Base-by-base conservation (phyloP, 2,113 vertebrate genomes). In the Pavo muticus region DNA sequence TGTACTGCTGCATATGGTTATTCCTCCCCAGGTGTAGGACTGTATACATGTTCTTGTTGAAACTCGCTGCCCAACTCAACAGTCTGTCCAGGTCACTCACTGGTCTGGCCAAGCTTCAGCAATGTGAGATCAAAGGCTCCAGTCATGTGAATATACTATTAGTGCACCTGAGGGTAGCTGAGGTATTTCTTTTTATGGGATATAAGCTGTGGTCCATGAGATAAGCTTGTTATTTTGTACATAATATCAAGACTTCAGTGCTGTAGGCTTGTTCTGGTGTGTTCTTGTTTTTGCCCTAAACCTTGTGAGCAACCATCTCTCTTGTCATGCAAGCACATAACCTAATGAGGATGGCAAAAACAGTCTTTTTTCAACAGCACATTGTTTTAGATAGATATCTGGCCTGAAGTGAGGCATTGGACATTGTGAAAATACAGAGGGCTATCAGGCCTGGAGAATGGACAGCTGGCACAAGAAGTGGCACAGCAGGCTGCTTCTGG, bases 361-460 rank as follows among this genome's bases (percentile, higher is more conserved):
- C 9, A 39, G 9, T 30, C 6, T 14, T 74, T 79, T 57, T 79
- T 61, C 27, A 65, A 11, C 3, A 54, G 11, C 57, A 27, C 25
- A 6, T 69, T 47, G 16, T 23, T 88, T 82, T 44, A 68, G 13
- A 39, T 29, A 20, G 3, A 20, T 14, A 17, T 47, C 5, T 78
- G 10, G 20, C 19, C 7, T 45, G 39, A 72, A 7, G 7, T 64
- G 61, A 61, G 35, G 6, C 3, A 79, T 20, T 60, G 39, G 72
- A n/a, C 5, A 48, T 6, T 8, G 3, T 5, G 19, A 18, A 57
- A 84, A 57, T 72, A 73, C 13, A 0, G 0, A 75, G 14, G 13
- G 29, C 14, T 87, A 2, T 45, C 59, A 79, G 27, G 14, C 5
- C n/a, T 60, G 37, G 5, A 29, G 5, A 24, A 77, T 69, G 45